Percentiles rank a stretch among this genome's conserved stretches.
phyloP scores from a whole-genome alignment of 2,113 vertebrate genomes.

The Tyto alba region DNA sequence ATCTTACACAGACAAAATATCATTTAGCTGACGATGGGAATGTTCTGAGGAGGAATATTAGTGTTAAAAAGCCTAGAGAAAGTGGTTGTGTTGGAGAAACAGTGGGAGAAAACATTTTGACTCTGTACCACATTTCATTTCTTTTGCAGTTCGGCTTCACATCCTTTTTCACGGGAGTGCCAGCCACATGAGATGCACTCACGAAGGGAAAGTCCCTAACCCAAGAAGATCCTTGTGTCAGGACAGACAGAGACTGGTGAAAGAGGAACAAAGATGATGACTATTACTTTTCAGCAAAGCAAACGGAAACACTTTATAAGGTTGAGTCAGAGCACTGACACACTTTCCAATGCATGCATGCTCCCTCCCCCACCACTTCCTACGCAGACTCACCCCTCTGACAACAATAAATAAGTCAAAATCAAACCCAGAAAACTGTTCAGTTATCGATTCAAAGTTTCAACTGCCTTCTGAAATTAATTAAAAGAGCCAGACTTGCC shows the following conservation, averaged over 20 bases:
- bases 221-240: accelerated
- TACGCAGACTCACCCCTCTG: not conserved
- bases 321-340: conserved; percentile 12
- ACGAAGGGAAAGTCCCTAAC: not conserved
- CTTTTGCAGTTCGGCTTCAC: not conserved
- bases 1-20: not conserved
- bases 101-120: not conserved
- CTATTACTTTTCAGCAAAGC: not conserved
- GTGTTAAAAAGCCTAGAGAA: not conserved
- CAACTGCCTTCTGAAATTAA: not conserved
- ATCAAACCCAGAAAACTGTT: not conserved
- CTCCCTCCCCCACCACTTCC: not conserved
- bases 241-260: not conserved
- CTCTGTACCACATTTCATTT: not conserved
- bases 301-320: not conserved
- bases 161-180: accelerated
- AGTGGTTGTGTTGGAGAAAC: not conserved
- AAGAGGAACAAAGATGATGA: not conserved
- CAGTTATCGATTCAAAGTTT: not conserved
- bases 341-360: not conserved
- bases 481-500: not conserved
- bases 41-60: not conserved
- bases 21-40: not conserved
- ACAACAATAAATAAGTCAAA: not conserved
- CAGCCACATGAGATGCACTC: not conserved